These are phyloP conservation scores for Candoia aspera DNA, from an alignment of 2,113 vertebrate species.

Conservation along the genomic window DNA sequence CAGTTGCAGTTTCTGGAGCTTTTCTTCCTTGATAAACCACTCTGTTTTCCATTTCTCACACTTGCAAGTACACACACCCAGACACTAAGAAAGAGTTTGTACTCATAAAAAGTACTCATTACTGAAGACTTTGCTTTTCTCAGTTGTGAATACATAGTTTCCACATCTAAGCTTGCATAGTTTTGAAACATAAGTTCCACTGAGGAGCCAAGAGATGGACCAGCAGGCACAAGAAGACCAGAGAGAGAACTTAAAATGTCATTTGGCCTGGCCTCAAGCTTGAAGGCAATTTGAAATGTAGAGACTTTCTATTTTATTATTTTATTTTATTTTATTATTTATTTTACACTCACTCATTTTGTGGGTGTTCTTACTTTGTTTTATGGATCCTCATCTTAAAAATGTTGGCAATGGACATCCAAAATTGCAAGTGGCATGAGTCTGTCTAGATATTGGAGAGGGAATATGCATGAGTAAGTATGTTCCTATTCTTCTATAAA, in stretches of 20 bases:
- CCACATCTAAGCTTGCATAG: not conserved
- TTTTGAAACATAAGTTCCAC: not conserved
- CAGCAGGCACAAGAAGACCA: not conserved
- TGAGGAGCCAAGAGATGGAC: not conserved
- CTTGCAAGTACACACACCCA: not conserved
- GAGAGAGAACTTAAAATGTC: not conserved
- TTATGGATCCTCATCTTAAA: not conserved
- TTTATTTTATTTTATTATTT: not conserved
- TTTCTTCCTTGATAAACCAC: slow-evolving; percentile 1
- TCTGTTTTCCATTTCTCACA: not conserved
- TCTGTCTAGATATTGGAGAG: not conserved
- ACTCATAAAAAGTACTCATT: not conserved
- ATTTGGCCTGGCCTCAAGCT: not conserved
- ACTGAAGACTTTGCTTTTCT: not conserved
- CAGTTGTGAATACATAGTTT: not conserved
- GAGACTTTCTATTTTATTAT: not conserved
- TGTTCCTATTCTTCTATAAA: not conserved
- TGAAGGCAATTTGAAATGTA: not conserved
- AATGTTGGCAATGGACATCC: not conserved
- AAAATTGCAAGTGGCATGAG: not conserved
- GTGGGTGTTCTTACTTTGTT: not conserved
- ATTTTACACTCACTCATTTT: not conserved
- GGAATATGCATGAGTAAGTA: not conserved
- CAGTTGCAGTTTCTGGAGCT: not conserved
- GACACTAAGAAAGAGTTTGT: not conserved